Percentiles rank a stretch among this genome's conserved stretches.
Conservation (phyloP, 2,888 invertebrate species). For the Malthinus seriepunctatus region DNA sequence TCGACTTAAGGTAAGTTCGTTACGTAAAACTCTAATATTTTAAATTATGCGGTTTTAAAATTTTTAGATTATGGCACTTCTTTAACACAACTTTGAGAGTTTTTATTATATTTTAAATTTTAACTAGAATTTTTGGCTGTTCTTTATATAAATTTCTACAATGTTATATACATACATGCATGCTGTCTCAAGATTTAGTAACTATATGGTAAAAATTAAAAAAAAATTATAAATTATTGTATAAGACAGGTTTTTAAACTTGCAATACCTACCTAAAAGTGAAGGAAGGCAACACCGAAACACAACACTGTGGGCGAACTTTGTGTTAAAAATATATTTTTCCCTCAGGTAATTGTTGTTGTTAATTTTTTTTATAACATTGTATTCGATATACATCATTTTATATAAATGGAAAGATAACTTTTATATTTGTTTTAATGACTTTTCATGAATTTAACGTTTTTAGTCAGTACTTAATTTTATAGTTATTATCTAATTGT, state of each 20-base stretch:
- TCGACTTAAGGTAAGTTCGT: constrained; percentile 21
- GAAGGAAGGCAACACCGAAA: not conserved
- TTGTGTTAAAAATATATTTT: constrained; percentile 14
- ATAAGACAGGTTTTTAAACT: constrained; percentile 35
- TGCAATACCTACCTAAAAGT: constrained; percentile 32
- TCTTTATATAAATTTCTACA: constrained; percentile 22
- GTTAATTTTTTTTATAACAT: constrained; percentile 23
- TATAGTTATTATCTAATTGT: constrained; percentile 16
- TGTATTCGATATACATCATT: constrained; percentile 26
- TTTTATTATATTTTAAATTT: constrained; percentile 19
- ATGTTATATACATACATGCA: constrained; percentile 17
- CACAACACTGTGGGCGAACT: constrained; percentile 16
- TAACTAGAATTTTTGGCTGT: constrained; percentile 19
- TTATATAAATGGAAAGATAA: constrained; percentile 21
- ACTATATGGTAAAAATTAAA: constrained; percentile 8
- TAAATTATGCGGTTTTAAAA: not conserved
- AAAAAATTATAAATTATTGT: constrained; percentile 3
- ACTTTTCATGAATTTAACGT: constrained; percentile 15
- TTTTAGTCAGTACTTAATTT: constrained; percentile 28
- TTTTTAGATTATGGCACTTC: constrained; percentile 25
- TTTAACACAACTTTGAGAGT: constrained; percentile 13
- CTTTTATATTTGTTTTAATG: constrained; percentile 22
- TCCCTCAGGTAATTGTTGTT: constrained; percentile 19
- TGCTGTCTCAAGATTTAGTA: constrained; percentile 19
- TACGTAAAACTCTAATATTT: not conserved